Evolutionary conservation across 2,797 vertebrate species (phyloP), one percentile per base, ranked within the genome.

Genomic region (Podarcis siculus): DNA sequence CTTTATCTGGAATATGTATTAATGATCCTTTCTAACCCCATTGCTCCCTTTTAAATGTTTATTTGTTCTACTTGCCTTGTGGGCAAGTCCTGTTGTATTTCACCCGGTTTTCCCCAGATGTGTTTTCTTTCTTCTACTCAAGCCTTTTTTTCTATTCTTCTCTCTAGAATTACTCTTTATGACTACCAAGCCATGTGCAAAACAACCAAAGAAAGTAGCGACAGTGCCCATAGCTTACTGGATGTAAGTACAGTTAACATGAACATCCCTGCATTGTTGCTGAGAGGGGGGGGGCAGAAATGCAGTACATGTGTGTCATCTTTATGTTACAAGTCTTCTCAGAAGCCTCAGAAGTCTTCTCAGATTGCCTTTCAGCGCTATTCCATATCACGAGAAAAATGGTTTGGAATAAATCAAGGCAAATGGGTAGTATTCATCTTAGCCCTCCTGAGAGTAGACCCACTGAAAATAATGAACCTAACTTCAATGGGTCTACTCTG

Each of bases 141-240:
- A 94, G 80, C 76, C 89, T 58, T 95, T 94, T 55, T 55, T 96
- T 95, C 87, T 83, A 90, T 95, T 95, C 91, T 94, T 93, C 95
- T 89, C 92, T 93, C 55, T 95, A 99, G 99, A 97, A 98, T 99
- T 95, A 98, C 97, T 0, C 97, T 99, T 84, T 99, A 98, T 94
- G 98, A 99, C 97, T 99, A 99, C 95, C 98, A 99, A 94, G 98
- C 99, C 96, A 98, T 99, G 92, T 99, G 99, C 87, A 98, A 97
- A 96, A 98, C 98, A 91, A 98, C 95, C 94, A 98, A 98, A 90
- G 98, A 99, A 91, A 99, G 98, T 87, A 99, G 98, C 23, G 98
- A 98, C 93, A 97, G 98, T 61, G 98, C 98, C 92, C 97, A 97
- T 90, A 97, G 97, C 89, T 97, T 99, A 79, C 92, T 99, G 94